Base-by-base conservation (phyloP, 2,113 vertebrate species). In the Myanophis thanlyinensis region DNA sequence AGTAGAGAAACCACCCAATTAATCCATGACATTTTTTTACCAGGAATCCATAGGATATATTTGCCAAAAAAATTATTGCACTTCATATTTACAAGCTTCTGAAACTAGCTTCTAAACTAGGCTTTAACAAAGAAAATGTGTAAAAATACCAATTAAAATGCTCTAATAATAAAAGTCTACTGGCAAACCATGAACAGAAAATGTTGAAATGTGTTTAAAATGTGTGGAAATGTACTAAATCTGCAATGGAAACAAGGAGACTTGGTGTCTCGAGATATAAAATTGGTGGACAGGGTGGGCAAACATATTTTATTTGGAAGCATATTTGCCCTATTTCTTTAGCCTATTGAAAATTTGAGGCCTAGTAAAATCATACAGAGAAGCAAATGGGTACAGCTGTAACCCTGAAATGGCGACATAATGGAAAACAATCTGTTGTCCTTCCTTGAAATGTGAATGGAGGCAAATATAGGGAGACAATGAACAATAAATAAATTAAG, bases 101-200 rank as follows among this genome's bases (percentile, higher is more conserved):
- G 95, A 95, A 96, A 96, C 95, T 97, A 96, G 93, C 95, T 97
- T 96, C 97, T 97, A 97, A 97, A 97, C 96, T 96, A 97, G 94
- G 93, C 97, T 97, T 97, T 97, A 97, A 97, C 97, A 97, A 97
- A 97, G 96, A 97, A 97, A 98, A 97, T 96, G 96, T 97, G 95
- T 97, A 95, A 97, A 97, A 97, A 91, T 92, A 94, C 95, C 96
- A 96, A 97, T 98, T 97, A 97, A 97, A 97, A 87, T 94, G 88
- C 94, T 97, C 96, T 96, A 97, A 98, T 97, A 97, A 97, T 95
- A 95, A 95, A 97, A 96, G 95, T 94, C 94, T 97, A 96, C 96
- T 95, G 97, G 96, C 97, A 94, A 94, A 95, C 96, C 96, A 96
- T 96, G 97, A 97, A 97, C 47, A n/a, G 94, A 95, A 91, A 94